Evolutionary conservation across 1,140 invertebrate species (phyloP).

Genomic region (Caenorhabditis inopinata): DNA sequence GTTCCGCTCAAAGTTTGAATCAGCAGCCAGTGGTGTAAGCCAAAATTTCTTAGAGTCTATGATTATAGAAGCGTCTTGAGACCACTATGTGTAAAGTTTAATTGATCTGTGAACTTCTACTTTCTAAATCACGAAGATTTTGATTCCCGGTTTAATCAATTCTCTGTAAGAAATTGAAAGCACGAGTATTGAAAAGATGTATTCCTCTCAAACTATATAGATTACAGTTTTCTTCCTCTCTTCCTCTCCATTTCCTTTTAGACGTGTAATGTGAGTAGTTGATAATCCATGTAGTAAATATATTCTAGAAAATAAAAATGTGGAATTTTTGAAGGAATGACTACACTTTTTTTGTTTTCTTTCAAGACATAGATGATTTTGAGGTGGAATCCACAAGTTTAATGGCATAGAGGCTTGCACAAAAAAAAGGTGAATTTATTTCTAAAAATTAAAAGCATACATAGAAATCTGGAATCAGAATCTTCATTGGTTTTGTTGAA

Average conservation of each 20-base stretch:
- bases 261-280: no score
- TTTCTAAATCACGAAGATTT: background rate
- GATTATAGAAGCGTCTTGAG: background rate
- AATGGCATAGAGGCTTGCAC: background rate
- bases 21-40: no score
- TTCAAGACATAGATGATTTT: no score
- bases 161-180: background rate
- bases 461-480: background rate
- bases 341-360: no score
- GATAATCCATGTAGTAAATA: no score
- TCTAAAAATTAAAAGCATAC: no score
- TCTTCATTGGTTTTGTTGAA: background rate
- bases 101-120: background rate
- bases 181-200: background rate
- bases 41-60: no score
- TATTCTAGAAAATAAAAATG: background rate
- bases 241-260: no score
- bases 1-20: no score
- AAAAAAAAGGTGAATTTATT: background rate
- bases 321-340: background rate
- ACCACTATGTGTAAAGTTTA: background rate
- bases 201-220: background rate
- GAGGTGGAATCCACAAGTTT: constrained; percentile 26
- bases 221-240: no score
- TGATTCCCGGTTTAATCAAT: background rate